A percentile compares a stretch with the other conserved stretches of the same genome.
Evolutionary conservation across 2,888 invertebrate genomes (phyloP).

Genomic region (Rotaria magnacalcarata): DNA sequence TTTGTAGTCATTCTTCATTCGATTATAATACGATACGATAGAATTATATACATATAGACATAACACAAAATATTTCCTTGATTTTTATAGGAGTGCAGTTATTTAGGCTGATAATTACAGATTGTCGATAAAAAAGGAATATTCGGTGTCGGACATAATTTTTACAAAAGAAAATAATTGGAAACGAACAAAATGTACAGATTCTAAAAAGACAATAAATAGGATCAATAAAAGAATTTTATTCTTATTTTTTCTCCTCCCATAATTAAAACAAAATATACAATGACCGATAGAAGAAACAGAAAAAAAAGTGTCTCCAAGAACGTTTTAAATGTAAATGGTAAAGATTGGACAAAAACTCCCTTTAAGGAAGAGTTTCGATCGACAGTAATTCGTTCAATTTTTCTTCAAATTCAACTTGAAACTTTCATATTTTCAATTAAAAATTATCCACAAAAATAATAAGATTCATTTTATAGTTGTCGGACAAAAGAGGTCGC

Average conservation of each 20-base stretch:
- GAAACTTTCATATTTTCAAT: not conserved
- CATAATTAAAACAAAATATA: slow-evolving; percentile 18
- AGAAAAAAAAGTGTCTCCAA: not conserved
- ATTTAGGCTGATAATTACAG: not conserved
- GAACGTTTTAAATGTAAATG: not conserved
- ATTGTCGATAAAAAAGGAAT: not conserved
- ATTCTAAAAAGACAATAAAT: not conserved
- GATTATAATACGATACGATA: not conserved
- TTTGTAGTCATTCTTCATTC: slow-evolving; percentile 23
- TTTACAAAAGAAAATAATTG: not conserved
- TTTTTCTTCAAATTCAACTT: not conserved
- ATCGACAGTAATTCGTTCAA: not conserved
- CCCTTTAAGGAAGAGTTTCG: not conserved
- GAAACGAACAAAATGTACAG: not conserved
- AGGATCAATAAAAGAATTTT: not conserved
- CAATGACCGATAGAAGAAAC: slow-evolving; percentile 11
- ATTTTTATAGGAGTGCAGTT: not conserved
- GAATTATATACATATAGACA: no score
- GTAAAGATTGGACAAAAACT: not conserved
- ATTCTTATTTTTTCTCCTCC: not conserved
- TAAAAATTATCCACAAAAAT: not conserved
- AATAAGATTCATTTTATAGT: not conserved
- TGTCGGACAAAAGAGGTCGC: not conserved
- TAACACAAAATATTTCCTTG: no score
- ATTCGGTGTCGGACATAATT: not conserved